Conservation (phyloP, 1,140 invertebrate genomes). For the Trinorchestia longiramus region DNA sequence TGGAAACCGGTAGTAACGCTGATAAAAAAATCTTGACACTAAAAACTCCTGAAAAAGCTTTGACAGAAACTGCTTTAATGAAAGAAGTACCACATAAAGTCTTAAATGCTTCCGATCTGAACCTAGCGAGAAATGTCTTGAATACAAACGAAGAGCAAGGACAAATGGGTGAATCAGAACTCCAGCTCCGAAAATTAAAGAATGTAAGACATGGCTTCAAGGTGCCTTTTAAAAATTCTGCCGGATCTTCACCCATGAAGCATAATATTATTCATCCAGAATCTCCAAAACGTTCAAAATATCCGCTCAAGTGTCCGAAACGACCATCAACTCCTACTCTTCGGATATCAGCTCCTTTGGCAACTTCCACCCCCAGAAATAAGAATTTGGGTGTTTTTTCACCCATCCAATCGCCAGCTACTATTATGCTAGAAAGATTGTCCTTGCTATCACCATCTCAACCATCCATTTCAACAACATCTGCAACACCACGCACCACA, state of each 20-base stretch:
- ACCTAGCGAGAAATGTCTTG: background rate
- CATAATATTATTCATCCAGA: background rate
- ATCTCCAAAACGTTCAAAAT: background rate
- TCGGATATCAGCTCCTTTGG: background rate
- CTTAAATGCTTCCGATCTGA: background rate
- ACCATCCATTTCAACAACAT: background rate
- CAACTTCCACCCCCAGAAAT: background rate
- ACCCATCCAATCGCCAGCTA: background rate
- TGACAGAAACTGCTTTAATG: background rate
- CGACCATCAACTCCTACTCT: constrained; percentile 31
- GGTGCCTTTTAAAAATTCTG: background rate
- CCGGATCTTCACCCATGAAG: background rate
- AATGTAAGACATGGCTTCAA: background rate
- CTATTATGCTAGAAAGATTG: background rate
- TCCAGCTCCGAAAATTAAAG: background rate
- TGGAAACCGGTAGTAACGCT: background rate
- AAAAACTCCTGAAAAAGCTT: background rate
- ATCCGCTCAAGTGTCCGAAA: background rate
- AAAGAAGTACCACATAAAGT: background rate
- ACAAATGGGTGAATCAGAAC: background rate
- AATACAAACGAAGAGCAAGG: background rate
- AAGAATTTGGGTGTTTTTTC: background rate
- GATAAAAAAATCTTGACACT: background rate
- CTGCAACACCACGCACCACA: background rate
- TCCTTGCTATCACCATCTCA: background rate